Evolutionary conservation across 2,797 vertebrate genomes (phyloP), one percentile per base, ranked within the genome.

Genomic region (Anguilla anguilla): DNA sequence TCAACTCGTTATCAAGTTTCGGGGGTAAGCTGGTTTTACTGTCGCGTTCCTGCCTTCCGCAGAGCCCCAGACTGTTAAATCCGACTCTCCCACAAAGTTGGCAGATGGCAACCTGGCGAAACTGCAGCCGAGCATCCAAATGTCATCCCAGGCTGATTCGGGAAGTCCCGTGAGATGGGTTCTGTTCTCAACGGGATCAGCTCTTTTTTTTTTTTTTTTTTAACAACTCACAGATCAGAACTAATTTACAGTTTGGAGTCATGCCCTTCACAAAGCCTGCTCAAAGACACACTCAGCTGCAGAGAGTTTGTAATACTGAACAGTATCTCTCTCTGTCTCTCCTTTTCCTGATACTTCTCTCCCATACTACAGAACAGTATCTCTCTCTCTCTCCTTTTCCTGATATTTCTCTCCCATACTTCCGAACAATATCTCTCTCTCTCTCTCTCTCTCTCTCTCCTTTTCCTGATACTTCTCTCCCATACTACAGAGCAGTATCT

Each of bases 71-170:
- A 81, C 77, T 87, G 81, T 85, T 77, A 88, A 86, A 91, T 86
- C 89, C 83, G 86, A 81, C 87, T 91, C 88, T 46, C 79, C 88
- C 59, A 77, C 89, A 89, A 86, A 88, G 64, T 39, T 69, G 91
- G 85, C 89, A 92, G 83, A 90, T 90, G 90, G 77, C 72, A 28
- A 46, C 39, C 77, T 81, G 43, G 39, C 49, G 77, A 22, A 46
- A 19, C 39, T 43, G 77, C 77, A 81, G 39, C 15, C 39, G 6
- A 39, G 46, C 39, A 81, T 81, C 19, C 77, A 46, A 81, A 81
- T 46, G 77, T 46, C 77, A 43, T 4, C 17, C 17, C 74, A 22
- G 39, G 46, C 74, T 81, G 39, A 81, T 81, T 46, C 22, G 39
- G 35, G 1, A 22, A 46, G 39, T 81, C 77, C 77, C 17, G 6